Evolutionary conservation across 2,888 invertebrate genomes (phyloP), one percentile per base, ranked within the genome.

Genomic region (Andrena marginata): DNA sequence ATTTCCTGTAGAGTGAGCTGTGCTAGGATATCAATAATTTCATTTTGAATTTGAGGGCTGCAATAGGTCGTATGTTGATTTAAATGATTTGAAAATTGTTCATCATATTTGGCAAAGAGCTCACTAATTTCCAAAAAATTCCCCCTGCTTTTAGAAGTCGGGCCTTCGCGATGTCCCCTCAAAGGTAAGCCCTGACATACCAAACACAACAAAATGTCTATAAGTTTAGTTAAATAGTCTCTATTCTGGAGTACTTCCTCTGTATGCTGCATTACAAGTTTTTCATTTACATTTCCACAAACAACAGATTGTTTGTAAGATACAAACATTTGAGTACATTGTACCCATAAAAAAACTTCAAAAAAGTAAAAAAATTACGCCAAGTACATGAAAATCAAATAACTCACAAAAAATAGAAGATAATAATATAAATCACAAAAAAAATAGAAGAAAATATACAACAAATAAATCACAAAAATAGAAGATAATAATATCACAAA

Each of bases 121-220:
- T 51, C 49, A n/a, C 49, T 51, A 51, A 51, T 51, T 51, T 51
- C n/a, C n/a, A 51, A 51, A 51, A 51, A 51, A 51, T 51, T n/a
- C 0, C n/a, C 49, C 49, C 49, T 51, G 49, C n/a, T n/a, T 51
- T 51, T n/a, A 51, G 49, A 51, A 51, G n/a, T 51, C 2, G n/a
- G 49, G n/a, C n/a, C 49, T 7, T 51, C 49, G n/a, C 49, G n/a
- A 51, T 51, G 49, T 6, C 49, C 49, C 49, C 49, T 51, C n/a
- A 51, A 51, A 51, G n/a, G n/a, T 51, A 51, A 51, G 16, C 49
- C 49, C 49, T 51, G 49, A 51, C 49, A n/a, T 20, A 51, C 49
- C 49, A 51, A 0, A 20, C 7, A 51, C n/a, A 51, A n/a, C n/a
- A 51, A n/a, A 51, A n/a, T 51, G 6, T 20, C 49, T 51, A 20